These are phyloP conservation scores for Orchestes rusci DNA, from an alignment of 2,888 invertebrate genomes.

Conservation along the genomic window DNA sequence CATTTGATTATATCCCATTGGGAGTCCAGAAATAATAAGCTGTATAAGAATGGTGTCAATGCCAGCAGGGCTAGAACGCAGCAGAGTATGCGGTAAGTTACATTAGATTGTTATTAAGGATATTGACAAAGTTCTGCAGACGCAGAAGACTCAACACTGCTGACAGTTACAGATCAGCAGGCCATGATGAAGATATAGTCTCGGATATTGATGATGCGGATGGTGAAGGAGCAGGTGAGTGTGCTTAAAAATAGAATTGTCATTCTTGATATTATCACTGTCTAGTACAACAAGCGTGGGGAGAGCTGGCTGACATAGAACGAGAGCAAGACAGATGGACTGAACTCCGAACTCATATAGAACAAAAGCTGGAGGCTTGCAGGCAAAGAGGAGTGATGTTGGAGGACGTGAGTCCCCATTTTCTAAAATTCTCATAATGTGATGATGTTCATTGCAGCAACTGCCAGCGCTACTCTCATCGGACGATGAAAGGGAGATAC, in stretches of 20 bases:
- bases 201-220: constrained; percentile 36
- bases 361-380: constrained; percentile 74
- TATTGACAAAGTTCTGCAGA: constrained; percentile 10
- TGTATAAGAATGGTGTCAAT: constrained; percentile 55
- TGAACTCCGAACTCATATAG: constrained; percentile 66
- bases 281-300: constrained; percentile 69
- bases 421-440: background rate
- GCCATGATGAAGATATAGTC: constrained; percentile 37
- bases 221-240: constrained; percentile 13
- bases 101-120: background rate
- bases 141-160: constrained; percentile 34
- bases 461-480: constrained; percentile 77
- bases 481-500: constrained; percentile 83
- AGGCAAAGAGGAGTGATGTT: constrained; percentile 69
- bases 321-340: constrained; percentile 79
- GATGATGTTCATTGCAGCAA: constrained; percentile 49
- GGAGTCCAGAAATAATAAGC: constrained; percentile 75
- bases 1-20: constrained; percentile 84
- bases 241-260: background rate
- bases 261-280: background rate
- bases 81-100: constrained; percentile 50
- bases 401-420: constrained; percentile 62
- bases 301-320: constrained; percentile 75
- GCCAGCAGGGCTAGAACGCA: constrained; percentile 54
- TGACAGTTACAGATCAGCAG: constrained; percentile 40